Evolutionary conservation across 2,797 vertebrate genomes (phyloP).

Genomic region (Sebastes minor): DNA sequence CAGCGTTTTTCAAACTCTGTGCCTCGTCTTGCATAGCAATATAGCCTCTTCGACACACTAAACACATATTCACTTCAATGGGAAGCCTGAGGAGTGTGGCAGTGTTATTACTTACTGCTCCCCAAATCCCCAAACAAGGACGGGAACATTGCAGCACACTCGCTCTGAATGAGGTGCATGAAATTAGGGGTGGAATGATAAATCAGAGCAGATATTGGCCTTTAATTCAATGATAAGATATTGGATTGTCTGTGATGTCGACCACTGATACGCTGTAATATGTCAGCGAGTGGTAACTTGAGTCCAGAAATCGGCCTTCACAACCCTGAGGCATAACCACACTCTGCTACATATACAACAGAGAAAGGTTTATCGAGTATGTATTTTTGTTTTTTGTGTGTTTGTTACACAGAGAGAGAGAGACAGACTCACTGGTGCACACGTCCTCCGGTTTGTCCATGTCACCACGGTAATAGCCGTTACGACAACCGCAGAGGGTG

Average conservation of each 20-base stretch:
- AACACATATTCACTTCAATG: slow-evolving; percentile 65
- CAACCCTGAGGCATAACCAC: neutral
- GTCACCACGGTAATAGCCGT: slow-evolving; percentile 91
- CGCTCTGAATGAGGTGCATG: slow-evolving; percentile 41
- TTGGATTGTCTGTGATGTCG: slow-evolving; percentile 6
- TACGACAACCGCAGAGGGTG: slow-evolving; percentile 89
- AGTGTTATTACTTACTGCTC: slow-evolving; percentile 71
- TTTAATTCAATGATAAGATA: slow-evolving; percentile 55
- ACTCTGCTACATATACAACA: neutral
- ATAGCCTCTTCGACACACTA: slow-evolving; percentile 59
- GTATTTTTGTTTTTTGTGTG: neutral
- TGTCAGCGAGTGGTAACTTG: neutral
- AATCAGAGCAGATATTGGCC: slow-evolving; percentile 51
- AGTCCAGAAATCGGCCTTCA: neutral
- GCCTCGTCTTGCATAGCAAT: slow-evolving; percentile 64
- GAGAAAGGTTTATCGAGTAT: neutral
- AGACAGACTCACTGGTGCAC: slow-evolving; percentile 91
- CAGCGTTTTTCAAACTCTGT: slow-evolving; percentile 59
- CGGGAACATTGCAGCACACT: slow-evolving; percentile 24
- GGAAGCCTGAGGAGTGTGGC: slow-evolving; percentile 64
- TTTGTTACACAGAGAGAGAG: neutral
- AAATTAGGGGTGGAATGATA: slow-evolving; percentile 48
- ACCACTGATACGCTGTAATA: neutral
- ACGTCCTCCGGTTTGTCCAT: slow-evolving; percentile 87
- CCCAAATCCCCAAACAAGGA: slow-evolving; percentile 64